Base-by-base conservation (phyloP, 1,140 invertebrate genomes). In the Hycleus cichorii region DNA sequence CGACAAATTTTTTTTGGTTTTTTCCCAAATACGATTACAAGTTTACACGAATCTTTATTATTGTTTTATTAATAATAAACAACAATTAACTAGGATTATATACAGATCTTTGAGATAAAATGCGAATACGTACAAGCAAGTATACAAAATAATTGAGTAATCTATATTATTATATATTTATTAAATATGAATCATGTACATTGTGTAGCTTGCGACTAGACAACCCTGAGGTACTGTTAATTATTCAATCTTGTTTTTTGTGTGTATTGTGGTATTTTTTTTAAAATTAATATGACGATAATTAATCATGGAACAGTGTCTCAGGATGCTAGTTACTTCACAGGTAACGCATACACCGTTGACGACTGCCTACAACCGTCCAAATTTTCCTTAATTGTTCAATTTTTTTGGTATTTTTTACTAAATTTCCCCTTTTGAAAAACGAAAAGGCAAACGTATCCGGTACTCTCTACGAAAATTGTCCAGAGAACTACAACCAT, bases 131-230 rank as follows among this genome's bases (percentile, higher is more conserved):
- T 67, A 64, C 63, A 73, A 73, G 72, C 72, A 71, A 73, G 72
- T 73, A 73, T 73, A 73, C 67, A 73, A 73, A 73, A 73, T 73
- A 73, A 72, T 66, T 70, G 63, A 70, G 63, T 71, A 70, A 72
- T 72, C 66, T 73, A 18, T 18, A 18, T 18, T 18, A 18, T 18
- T 18, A 18, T 18, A 18, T 18, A 18, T 18, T 18, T 18, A 68
- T 73, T 65, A 58, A 60, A 62, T 66, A 65, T 61, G 61, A 68
- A 65, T 73, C 70, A 72, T 73, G 66, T 73, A 72, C 71, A 72
- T 67, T 67, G 68, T 71, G 69, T 73, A 72, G 70, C 71, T 69
- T 71, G 65, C 68, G 69, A 65, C 66, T 67, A 58, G 63, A 56
- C 45, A 40, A 56, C 39, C 38, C 39, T 59, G 42, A 64, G 50